A percentile compares a stretch with the other conserved stretches of the same genome.
phyloP scores from a whole-genome alignment of 1,140 invertebrate species.

The Lepidostoma basale region DNA sequence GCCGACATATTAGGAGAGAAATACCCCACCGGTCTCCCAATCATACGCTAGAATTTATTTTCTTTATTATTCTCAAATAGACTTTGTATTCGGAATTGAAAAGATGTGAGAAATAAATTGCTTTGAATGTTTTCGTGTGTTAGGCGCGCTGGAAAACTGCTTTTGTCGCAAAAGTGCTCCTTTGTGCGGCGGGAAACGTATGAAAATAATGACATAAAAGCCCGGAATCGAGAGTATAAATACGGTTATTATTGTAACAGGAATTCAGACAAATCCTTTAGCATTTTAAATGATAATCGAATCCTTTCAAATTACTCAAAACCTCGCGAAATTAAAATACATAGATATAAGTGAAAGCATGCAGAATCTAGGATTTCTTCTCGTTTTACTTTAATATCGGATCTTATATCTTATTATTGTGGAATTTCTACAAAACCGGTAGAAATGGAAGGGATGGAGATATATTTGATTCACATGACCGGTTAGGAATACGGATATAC shows the following conservation, averaged over 20 bases:
- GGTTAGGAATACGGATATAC: slow-evolving; percentile 31
- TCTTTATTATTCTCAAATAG: slow-evolving; percentile 40
- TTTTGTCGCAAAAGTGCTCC: slow-evolving; percentile 34
- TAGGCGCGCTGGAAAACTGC: slow-evolving; percentile 30
- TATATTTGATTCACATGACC: slow-evolving; percentile 33
- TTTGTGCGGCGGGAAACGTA: slow-evolving; percentile 31
- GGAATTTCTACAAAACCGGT: neutral
- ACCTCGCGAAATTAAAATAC: neutral
- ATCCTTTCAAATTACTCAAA: neutral
- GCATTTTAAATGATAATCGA: slow-evolving; percentile 13
- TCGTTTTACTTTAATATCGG: no score
- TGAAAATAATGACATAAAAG: slow-evolving; percentile 24
- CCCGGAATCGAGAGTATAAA: slow-evolving; percentile 25
- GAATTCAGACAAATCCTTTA: slow-evolving; percentile 24
- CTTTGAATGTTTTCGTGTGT: slow-evolving; percentile 36
- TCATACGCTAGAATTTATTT: slow-evolving; percentile 37
- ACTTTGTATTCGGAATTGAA: slow-evolving; percentile 38
- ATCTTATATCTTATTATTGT: slow-evolving; percentile 8
- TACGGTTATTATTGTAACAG: slow-evolving; percentile 25
- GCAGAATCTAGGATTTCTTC: neutral
- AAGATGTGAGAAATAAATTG: slow-evolving; percentile 38
- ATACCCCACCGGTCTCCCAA: slow-evolving; percentile 17
- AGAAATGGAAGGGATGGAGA: slow-evolving; percentile 3
- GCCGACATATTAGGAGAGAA: slow-evolving; percentile 32
- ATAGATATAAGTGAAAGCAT: neutral